phyloP scores from a whole-genome alignment of 2,888 invertebrate species.

The Tinea pellionella region DNA sequence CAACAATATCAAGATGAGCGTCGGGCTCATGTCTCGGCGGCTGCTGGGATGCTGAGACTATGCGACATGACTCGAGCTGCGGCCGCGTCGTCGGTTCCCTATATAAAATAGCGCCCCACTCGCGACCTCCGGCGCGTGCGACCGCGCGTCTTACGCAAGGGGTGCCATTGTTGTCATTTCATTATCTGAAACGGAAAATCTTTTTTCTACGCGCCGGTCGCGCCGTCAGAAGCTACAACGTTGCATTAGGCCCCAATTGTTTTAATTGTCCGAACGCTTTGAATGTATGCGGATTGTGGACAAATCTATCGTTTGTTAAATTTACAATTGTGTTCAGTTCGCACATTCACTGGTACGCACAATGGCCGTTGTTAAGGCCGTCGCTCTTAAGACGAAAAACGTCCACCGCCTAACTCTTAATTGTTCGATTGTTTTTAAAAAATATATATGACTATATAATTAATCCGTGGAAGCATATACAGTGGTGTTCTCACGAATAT shows the following conservation, averaged over 20 bases:
- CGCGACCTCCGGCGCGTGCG: constrained; percentile 41
- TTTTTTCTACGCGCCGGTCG: constrained; percentile 41
- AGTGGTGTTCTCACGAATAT: constrained; percentile 35
- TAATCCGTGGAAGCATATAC: constrained; percentile 19
- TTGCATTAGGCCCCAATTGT: constrained; percentile 60
- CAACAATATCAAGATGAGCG: constrained; percentile 8
- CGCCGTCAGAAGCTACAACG: constrained; percentile 29
- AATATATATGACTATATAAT: constrained; percentile 32
- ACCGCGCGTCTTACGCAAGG: constrained; percentile 53
- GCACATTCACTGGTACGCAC: constrained; percentile 3
- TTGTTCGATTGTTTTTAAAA: constrained; percentile 40
- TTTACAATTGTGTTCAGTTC: constrained; percentile 4
- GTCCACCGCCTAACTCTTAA: constrained; percentile 24
- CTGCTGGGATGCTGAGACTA: constrained; percentile 31
- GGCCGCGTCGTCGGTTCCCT: constrained; percentile 48
- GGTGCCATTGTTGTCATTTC: constrained; percentile 62
- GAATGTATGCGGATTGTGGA: constrained; percentile 32
- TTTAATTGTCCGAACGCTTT: constrained; percentile 52
- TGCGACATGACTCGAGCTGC: constrained; percentile 52
- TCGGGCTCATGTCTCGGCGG: constrained; percentile 35
- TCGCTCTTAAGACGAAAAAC: constrained; percentile 15
- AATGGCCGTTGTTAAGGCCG: constrained; percentile 9
- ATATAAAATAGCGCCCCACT: constrained; percentile 68
- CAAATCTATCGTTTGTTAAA: constrained; percentile 19
- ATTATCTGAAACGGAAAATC: constrained; percentile 70